Conservation (phyloP, 2,797 vertebrate species). For the Accipiter minullus region DNA sequence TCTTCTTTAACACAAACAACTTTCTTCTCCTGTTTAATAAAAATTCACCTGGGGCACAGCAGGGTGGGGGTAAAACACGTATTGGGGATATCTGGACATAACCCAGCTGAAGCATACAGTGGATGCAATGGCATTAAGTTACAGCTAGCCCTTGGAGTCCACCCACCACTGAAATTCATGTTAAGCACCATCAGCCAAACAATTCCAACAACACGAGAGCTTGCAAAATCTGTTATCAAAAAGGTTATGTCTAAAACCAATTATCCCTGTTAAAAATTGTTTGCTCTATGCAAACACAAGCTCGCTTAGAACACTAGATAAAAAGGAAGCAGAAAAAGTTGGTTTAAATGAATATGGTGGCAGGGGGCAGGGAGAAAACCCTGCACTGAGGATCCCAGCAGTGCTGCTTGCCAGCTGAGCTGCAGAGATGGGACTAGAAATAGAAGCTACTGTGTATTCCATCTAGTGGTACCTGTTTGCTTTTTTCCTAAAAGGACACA, state of each 20-base stretch:
- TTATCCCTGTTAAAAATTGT: neutral
- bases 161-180: fast-evolving
- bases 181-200: too few relatives aligned
- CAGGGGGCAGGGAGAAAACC: neutral
- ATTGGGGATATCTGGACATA: neutral
- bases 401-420: neutral
- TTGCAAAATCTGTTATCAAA: neutral
- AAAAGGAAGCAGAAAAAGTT: neutral
- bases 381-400: neutral
- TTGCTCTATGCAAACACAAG: neutral
- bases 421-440: neutral
- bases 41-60: neutral
- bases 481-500: neutral
- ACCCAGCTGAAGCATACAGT: neutral
- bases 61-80: fast-evolving
- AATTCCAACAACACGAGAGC: neutral
- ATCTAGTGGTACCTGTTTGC: neutral
- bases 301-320: neutral
- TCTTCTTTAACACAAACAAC: neutral
- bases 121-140: neutral
- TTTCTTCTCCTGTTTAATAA: neutral
- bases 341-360: neutral
- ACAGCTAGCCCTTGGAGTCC: neutral
- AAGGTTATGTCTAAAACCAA: neutral
- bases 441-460: neutral